These are phyloP conservation scores for Hippocampus mohnikei DNA, from an alignment of 2,113 vertebrate species.

Conservation along the genomic window DNA sequence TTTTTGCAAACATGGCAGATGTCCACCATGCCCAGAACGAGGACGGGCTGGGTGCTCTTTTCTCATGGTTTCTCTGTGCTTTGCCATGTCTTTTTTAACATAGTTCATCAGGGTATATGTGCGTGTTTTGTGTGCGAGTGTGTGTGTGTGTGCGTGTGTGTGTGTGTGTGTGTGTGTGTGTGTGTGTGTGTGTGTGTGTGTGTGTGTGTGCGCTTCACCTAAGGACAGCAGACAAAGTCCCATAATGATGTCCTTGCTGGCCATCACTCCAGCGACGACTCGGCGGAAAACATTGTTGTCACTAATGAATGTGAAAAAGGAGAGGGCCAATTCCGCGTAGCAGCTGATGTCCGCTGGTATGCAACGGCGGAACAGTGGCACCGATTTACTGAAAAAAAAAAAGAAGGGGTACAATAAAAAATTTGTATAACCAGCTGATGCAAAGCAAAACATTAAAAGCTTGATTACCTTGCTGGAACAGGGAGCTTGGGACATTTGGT, in stretches of 20 bases:
- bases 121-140: too few species aligned
- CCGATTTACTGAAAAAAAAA: slow-evolving; percentile 66
- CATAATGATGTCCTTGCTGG: slow-evolving; percentile 99
- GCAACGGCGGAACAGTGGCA: slow-evolving; percentile 93
- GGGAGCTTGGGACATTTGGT: slow-evolving; percentile 89
- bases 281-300: slow-evolving; percentile 93
- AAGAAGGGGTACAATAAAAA: not conserved
- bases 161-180: not conserved
- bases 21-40: too few species aligned
- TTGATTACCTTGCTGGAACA: slow-evolving; percentile 84
- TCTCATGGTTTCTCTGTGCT: too few species aligned
- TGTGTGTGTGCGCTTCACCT: slow-evolving; percentile 71
- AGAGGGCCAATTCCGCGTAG: slow-evolving; percentile 90
- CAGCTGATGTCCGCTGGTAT: slow-evolving; percentile 86
- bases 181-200: not conserved
- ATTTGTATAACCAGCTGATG: not conserved
- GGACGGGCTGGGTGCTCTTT: too few species aligned
- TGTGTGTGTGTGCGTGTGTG: too few species aligned
- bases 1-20: too few species aligned
- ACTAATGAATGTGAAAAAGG: slow-evolving; percentile 89
- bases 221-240: slow-evolving; percentile 94
- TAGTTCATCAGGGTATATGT: too few species aligned
- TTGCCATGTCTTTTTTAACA: too few species aligned
- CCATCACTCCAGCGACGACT: slow-evolving; percentile 92
- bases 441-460: not conserved